Percentiles rank a stretch among this genome's conserved stretches.
These are phyloP conservation scores for Villa cingulata DNA, from an alignment of 2,888 invertebrate species.

Conservation along the genomic window DNA sequence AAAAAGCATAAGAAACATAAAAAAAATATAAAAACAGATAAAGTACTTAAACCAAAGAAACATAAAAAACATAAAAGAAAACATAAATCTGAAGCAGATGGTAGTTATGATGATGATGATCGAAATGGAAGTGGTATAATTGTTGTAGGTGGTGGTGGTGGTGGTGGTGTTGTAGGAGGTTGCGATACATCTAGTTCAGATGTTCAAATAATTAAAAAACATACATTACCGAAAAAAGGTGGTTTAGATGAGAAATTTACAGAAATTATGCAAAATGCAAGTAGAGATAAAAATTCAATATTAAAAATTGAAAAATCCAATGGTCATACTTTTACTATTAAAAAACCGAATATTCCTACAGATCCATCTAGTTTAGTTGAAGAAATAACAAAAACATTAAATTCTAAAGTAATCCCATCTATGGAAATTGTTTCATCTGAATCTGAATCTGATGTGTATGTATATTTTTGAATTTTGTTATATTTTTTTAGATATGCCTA, in stretches of 20 bases:
- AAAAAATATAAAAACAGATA: slow-evolving; percentile 43
- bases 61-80: slow-evolving; percentile 47
- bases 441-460: slow-evolving; percentile 46
- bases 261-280: slow-evolving; percentile 30
- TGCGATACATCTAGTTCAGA: slow-evolving; percentile 1
- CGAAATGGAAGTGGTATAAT: slow-evolving; percentile 26
- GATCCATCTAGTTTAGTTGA: slow-evolving; percentile 39
- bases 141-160: slow-evolving; percentile 28
- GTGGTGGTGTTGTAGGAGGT: slow-evolving; percentile 25
- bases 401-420: slow-evolving; percentile 31
- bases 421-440: slow-evolving; percentile 55
- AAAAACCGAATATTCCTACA: slow-evolving; percentile 30
- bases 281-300: slow-evolving; percentile 21
- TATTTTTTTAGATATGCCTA: too few species aligned
- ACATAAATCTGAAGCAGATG: slow-evolving; percentile 27
- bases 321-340: slow-evolving; percentile 23
- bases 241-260: slow-evolving; percentile 28
- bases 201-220: not conserved
- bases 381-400: slow-evolving; percentile 37
- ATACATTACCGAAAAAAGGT: not conserved
- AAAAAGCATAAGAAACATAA: slow-evolving; percentile 58
- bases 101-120: slow-evolving; percentile 14
- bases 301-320: slow-evolving; percentile 22
- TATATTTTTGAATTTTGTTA: slow-evolving; percentile 1
- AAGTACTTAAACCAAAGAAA: slow-evolving; percentile 43